Conservation (phyloP, 2,888 invertebrate genomes). For the Drosophila vallismaia region DNA sequence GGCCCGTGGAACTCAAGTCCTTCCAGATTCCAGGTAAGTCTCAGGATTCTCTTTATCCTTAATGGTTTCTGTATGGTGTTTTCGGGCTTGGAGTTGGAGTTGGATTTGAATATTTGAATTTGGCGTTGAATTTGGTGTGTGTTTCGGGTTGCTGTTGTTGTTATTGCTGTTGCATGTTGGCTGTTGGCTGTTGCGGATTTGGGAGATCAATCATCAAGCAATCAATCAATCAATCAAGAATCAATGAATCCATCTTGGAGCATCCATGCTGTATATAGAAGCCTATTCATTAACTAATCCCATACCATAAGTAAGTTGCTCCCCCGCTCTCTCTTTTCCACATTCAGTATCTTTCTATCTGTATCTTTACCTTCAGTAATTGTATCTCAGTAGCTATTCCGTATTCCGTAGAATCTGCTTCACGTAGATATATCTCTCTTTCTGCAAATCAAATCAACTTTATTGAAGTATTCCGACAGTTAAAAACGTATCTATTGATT, state of each 20-base stretch:
- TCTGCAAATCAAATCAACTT: not conserved
- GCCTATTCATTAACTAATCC: slow-evolving; percentile 34
- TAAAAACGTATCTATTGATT: not conserved
- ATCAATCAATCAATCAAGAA: slow-evolving; percentile 14
- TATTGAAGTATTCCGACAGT: not conserved
- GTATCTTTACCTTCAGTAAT: not conserved
- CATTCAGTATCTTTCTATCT: slow-evolving; percentile 4
- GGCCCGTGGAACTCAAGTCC: slow-evolving; percentile 86
- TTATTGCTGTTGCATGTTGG: slow-evolving; percentile 23
- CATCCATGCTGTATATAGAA: slow-evolving; percentile 61
- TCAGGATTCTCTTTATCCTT: slow-evolving; percentile 14
- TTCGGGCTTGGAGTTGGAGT: slow-evolving; percentile 42
- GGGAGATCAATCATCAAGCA: slow-evolving; percentile 28
- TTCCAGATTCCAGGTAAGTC: slow-evolving; percentile 88
- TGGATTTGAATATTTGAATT: slow-evolving; percentile 30
- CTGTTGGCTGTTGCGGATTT: slow-evolving; percentile 8
- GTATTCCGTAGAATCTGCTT: slow-evolving; percentile 32
- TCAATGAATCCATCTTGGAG: slow-evolving; percentile 43
- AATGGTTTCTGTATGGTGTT: slow-evolving; percentile 32
- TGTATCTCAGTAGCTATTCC: slow-evolving; percentile 28
- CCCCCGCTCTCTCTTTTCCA: slow-evolving; percentile 2
- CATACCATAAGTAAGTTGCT: slow-evolving; percentile 57
- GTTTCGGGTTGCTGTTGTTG: slow-evolving; percentile 24
- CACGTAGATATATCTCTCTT: slow-evolving; percentile 19
- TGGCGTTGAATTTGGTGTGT: slow-evolving; percentile 19